Evolutionary conservation across 2,113 vertebrate genomes (phyloP), one percentile per base, ranked within the genome.

Genomic region (Rhinoptilus africanus): DNA sequence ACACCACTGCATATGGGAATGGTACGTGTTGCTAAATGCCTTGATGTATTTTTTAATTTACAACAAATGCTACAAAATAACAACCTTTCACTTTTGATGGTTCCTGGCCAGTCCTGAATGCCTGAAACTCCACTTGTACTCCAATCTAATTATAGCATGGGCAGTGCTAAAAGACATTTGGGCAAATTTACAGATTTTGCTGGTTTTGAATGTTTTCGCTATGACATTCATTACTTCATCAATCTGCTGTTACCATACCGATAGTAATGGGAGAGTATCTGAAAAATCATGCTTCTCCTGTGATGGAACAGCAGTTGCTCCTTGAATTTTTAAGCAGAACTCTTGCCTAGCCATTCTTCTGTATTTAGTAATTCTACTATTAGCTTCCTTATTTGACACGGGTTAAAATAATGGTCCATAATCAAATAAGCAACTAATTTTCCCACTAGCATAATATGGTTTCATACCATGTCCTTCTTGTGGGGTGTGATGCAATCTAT

Each of bases 381-480:
- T 74, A 57, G 8, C 21, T 47, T 78, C 15, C 22, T 60, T 78
- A 60, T 48, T 60, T 60, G 22, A 51, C 7, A 78, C 54, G 27
- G 28, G 23, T 60, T 71, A 56, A 64, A 81, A 83, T 37, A 67
- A 67, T 28, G 30, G 35, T 41, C 32, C 3, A 37, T 68, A 88
- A 68, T 34, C 17, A 57, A 85, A 54, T 32, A 59, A 80, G 22
- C 3, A 67, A 41, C 20, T 72, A 3, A 59, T 64, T 88, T 87
- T 43, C 32, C 6, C 8, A 37, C 16, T 71, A 0, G 0, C 12
- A 32, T 41, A 56, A 16, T 24, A 30, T 1, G 3, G 6, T 84
- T 90, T 80, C 20, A 30, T 56, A 51, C 6, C 8, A 67, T 66
- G 43, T 66, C 51, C 7, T 78, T 73, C 54, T 60, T 56, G 28